phyloP scores from a whole-genome alignment of 2,888 invertebrate species.

The Lordiphosa andalusiaca region DNA sequence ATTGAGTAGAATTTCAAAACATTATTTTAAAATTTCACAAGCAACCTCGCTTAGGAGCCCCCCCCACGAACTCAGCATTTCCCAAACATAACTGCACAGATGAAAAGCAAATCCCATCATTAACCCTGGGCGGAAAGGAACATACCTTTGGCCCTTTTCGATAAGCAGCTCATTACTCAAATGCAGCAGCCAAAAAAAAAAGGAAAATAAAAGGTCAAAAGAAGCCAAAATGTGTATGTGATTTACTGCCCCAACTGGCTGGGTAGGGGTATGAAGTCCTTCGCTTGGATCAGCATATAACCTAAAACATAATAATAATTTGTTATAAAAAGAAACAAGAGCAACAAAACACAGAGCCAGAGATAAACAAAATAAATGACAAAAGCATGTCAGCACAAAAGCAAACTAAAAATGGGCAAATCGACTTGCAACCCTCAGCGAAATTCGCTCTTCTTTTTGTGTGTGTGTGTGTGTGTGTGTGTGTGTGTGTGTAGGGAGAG shows the following conservation, averaged over 20 bases:
- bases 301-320: conserved; percentile 74
- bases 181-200: conserved; percentile 25
- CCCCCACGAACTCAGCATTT: conserved; percentile 13
- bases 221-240: conserved; percentile 33
- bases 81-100: conserved; percentile 17
- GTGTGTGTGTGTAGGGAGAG: conserved; percentile 49
- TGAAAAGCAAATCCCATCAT: conserved; percentile 53
- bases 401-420: conserved; percentile 42
- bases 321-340: conserved; percentile 58
- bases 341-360: conserved; percentile 34
- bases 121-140: conserved; percentile 36
- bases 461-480: conserved; percentile 37
- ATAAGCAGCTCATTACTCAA: conserved; percentile 73
- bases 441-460: conserved; percentile 23
- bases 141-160: conserved; percentile 46
- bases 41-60: background rate
- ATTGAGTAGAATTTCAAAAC: too few species aligned
- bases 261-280: conserved; percentile 2
- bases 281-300: conserved; percentile 60
- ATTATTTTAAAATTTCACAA: too few species aligned
- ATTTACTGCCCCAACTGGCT: conserved; percentile 38
- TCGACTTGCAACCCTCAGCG: conserved; percentile 62
- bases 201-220: conserved; percentile 43
- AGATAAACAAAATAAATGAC: conserved; percentile 78
- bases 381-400: conserved; percentile 58